These are phyloP conservation scores for Heteromyza rotundicornis DNA, from an alignment of 2,888 invertebrate species.

Conservation along the genomic window DNA sequence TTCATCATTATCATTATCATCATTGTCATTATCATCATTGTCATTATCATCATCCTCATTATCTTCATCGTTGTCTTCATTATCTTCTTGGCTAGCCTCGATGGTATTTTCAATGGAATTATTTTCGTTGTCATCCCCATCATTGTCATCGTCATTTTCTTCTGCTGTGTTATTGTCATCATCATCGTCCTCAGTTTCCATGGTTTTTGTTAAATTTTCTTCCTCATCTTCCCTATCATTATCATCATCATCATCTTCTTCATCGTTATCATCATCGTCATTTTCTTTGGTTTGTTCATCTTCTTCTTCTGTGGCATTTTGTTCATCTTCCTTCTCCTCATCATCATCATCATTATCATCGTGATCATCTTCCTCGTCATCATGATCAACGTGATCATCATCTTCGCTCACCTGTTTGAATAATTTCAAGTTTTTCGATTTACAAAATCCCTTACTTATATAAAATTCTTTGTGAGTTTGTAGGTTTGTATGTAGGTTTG, in stretches of 20 bases:
- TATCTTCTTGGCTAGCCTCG: no score
- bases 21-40: constrained; percentile 43
- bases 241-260: constrained; percentile 44
- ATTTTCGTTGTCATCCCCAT: constrained; percentile 55
- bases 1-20: constrained; percentile 56
- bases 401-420: constrained; percentile 51
- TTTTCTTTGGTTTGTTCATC: constrained; percentile 59
- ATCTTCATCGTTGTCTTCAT: constrained; percentile 38
- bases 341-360: constrained; percentile 51
- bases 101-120: no score
- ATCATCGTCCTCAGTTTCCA: constrained; percentile 34
- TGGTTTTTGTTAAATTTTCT: constrained; percentile 42
- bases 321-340: constrained; percentile 46
- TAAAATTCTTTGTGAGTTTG: no score
- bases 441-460: no score
- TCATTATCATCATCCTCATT: constrained; percentile 42
- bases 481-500: no score
- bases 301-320: constrained; percentile 41
- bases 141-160: constrained; percentile 57
- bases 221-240: constrained; percentile 53
- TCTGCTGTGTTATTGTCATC: constrained; percentile 45
- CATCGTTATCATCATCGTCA: constrained; percentile 58
- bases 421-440: constrained; percentile 46
- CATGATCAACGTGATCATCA: constrained; percentile 47
- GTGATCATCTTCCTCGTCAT: constrained; percentile 39